Evolutionary conservation across 2,888 invertebrate genomes (phyloP).

Genomic region (Agriopis leucophaearia): DNA sequence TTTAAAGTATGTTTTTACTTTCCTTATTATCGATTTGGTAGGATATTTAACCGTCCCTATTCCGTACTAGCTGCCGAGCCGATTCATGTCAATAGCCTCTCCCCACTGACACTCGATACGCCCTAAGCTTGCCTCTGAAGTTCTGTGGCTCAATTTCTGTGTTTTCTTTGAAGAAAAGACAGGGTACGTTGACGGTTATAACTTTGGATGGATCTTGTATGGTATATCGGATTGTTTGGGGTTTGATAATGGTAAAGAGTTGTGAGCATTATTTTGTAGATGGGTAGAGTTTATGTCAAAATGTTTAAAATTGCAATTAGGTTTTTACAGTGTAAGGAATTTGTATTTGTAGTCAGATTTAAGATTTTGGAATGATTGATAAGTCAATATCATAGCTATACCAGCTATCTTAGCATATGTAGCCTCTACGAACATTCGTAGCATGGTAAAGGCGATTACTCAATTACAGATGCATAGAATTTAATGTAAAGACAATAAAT

Average conservation of each 20-base stretch:
- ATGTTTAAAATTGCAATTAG: background rate
- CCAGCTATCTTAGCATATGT: too few relatives aligned
- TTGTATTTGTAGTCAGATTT: too few relatives aligned
- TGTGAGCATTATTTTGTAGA: background rate
- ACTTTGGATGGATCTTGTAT: background rate
- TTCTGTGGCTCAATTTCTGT: constrained; percentile 28
- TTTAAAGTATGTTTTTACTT: background rate
- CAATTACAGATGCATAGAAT: too few relatives aligned
- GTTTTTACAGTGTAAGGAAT: too few relatives aligned
- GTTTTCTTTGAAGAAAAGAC: constrained; percentile 30
- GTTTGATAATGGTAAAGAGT: background rate
- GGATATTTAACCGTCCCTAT: background rate
- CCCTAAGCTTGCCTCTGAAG: constrained; percentile 30
- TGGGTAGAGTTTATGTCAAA: background rate
- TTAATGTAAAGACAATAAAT: too few relatives aligned
- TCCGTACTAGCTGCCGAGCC: constrained; percentile 16
- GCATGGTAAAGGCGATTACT: too few relatives aligned
- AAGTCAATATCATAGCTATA: too few relatives aligned
- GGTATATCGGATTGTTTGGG: background rate
- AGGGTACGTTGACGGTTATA: constrained; percentile 15
- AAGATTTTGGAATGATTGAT: too few relatives aligned
- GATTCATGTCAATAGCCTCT: constrained; percentile 45
- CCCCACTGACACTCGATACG: constrained; percentile 39
- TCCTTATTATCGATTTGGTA: background rate
- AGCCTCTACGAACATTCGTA: too few relatives aligned